phyloP scores from a whole-genome alignment of 2,113 vertebrate species.

The Hippolais icterina region DNA sequence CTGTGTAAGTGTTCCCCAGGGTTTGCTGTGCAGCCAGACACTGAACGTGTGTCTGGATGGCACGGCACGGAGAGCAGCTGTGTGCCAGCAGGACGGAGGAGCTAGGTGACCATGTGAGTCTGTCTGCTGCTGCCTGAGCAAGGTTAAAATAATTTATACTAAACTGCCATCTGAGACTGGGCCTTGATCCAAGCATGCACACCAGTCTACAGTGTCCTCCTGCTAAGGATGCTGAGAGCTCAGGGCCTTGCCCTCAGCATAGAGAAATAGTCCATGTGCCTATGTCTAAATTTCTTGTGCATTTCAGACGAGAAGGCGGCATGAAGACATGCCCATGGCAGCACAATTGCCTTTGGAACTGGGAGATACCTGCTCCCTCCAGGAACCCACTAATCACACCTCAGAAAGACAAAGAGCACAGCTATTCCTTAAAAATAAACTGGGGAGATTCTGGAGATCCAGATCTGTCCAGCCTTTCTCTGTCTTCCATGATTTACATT shows the following conservation, averaged over 20 bases:
- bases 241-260: background rate
- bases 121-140: background rate
- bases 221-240: background rate
- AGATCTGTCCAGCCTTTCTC: background rate
- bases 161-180: background rate
- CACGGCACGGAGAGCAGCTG: background rate
- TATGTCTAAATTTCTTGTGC: background rate
- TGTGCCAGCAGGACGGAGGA: background rate
- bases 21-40: background rate
- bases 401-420: background rate
- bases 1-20: background rate
- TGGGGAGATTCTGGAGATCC: background rate
- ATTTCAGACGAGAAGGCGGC: background rate
- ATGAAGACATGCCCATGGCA: background rate
- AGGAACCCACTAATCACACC: background rate
- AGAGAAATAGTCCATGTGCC: background rate
- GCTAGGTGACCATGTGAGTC: background rate
- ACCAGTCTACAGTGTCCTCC: background rate
- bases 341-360: background rate
- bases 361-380: background rate
- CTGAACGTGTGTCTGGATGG: background rate
- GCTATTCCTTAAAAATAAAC: background rate
- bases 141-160: slow-evolving; percentile 2
- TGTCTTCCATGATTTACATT: background rate
- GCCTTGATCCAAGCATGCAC: background rate